A percentile compares a stretch with the other conserved stretches of the same genome.
phyloP scores from a whole-genome alignment of 2,113 vertebrate genomes.

The Noturus placidus region DNA sequence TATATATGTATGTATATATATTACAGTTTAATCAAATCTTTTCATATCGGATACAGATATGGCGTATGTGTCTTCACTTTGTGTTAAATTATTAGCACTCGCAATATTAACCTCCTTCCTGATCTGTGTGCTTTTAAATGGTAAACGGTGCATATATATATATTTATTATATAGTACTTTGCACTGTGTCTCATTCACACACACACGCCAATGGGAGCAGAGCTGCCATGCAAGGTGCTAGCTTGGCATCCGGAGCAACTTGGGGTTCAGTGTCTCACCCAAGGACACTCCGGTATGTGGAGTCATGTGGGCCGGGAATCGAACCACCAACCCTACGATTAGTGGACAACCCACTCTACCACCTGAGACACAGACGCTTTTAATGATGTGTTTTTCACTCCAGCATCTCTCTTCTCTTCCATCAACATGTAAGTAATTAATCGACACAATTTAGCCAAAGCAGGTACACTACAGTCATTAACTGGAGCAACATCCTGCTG shows the following conservation, averaged over 20 bases:
- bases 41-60: neutral
- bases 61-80: slow-evolving; percentile 2
- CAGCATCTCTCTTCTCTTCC: neutral
- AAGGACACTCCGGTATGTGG: too few relatives aligned
- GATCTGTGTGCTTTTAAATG: slow-evolving; percentile 46
- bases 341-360: too few relatives aligned
- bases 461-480: slow-evolving; percentile 75
- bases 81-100: slow-evolving; percentile 54
- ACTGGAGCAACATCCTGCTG: slow-evolving; percentile 58
- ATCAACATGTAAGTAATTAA: slow-evolving; percentile 65
- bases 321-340: too few relatives aligned
- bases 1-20: too few relatives aligned
- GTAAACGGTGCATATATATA: too few relatives aligned
- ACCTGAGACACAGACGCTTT: slow-evolving; percentile 13
- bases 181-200: too few relatives aligned
- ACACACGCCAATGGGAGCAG: too few relatives aligned
- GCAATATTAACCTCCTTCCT: slow-evolving; percentile 36
- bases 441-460: slow-evolving; percentile 69
- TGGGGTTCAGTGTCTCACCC: too few relatives aligned
- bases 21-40: neutral
- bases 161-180: too few relatives aligned
- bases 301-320: too few relatives aligned
- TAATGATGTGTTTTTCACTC: slow-evolving; percentile 61
- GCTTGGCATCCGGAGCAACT: too few relatives aligned
- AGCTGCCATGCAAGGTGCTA: too few relatives aligned